These are phyloP conservation scores for Gambusia affinis DNA, from an alignment of 2,113 vertebrate species.

Conservation along the genomic window DNA sequence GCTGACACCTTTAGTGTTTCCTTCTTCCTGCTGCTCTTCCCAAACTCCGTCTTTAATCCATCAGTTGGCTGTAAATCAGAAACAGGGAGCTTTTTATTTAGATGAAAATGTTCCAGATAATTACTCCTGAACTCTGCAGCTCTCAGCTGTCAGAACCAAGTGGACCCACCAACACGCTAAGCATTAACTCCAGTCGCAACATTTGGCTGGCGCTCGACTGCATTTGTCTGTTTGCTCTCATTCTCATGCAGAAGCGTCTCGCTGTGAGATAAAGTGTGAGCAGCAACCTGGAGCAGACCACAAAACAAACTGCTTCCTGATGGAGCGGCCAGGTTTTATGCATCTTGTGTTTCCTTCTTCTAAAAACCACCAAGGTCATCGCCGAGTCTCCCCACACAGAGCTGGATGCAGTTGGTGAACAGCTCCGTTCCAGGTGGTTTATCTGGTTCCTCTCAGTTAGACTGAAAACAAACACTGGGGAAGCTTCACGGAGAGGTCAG, in stretches of 20 bases:
- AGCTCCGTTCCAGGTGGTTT: not conserved
- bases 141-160: conserved; percentile 29
- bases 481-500: not conserved
- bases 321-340: not conserved
- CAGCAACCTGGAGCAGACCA: not conserved
- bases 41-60: conserved; percentile 22
- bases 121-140: conserved; percentile 6
- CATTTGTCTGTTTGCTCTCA: conserved; percentile 73
- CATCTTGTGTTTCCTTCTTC: conserved; percentile 11
- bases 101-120: conserved; percentile 27
- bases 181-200: conserved; percentile 47
- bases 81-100: conserved; percentile 29
- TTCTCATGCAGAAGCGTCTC: conserved; percentile 48
- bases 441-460: not conserved
- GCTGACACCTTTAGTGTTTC: conserved; percentile 1
- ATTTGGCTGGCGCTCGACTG: conserved; percentile 51
- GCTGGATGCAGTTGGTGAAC: too few species aligned
- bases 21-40: conserved; percentile 26
- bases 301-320: not conserved
- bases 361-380: not conserved
- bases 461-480: conserved; percentile 14
- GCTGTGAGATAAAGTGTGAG: conserved; percentile 1
- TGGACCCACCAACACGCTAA: not conserved
- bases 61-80: conserved; percentile 34
- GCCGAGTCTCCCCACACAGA: not conserved